phyloP scores from a whole-genome alignment of 2,888 invertebrate genomes.

The Tachina grossa region DNA sequence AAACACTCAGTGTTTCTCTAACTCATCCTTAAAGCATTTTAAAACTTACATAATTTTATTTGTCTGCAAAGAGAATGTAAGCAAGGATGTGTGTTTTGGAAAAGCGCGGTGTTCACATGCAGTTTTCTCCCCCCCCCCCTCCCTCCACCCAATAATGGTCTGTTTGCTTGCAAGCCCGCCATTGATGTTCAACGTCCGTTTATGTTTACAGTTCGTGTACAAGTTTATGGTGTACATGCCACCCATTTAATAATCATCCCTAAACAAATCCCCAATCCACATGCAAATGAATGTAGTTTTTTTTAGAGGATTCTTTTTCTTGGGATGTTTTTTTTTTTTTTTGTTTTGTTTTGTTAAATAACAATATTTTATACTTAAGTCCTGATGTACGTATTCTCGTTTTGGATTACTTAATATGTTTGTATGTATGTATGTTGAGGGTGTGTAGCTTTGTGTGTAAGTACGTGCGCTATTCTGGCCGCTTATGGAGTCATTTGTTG shows the following conservation, averaged over 20 bases:
- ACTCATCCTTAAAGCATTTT: slow-evolving; percentile 13
- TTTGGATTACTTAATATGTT: slow-evolving; percentile 44
- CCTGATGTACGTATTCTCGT: slow-evolving; percentile 50
- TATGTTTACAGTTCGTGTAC: slow-evolving; percentile 54
- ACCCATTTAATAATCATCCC: slow-evolving; percentile 82
- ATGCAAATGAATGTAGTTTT: slow-evolving; percentile 69
- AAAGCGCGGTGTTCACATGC: slow-evolving; percentile 56
- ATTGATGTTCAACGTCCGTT: not conserved
- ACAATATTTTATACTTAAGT: slow-evolving; percentile 63
- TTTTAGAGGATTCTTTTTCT: slow-evolving; percentile 42
- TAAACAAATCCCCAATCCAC: slow-evolving; percentile 72
- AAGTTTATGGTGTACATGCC: slow-evolving; percentile 80
- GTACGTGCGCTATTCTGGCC: slow-evolving; percentile 68
- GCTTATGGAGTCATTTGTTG: slow-evolving; percentile 81
- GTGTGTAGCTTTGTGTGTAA: slow-evolving; percentile 29
- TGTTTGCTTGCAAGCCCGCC: not conserved
- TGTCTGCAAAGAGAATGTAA: not conserved
- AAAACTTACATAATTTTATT: not conserved
- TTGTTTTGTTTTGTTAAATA: slow-evolving; percentile 47
- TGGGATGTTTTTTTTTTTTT: slow-evolving; percentile 18
- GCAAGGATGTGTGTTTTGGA: slow-evolving; percentile 28
- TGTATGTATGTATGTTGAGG: slow-evolving; percentile 29
- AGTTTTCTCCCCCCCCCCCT: slow-evolving; percentile 36
- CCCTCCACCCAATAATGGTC: slow-evolving; percentile 17
- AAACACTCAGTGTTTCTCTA: slow-evolving; percentile 16